Conservation (phyloP, 2,888 invertebrate species). For the Cosmopolites sordidus region DNA sequence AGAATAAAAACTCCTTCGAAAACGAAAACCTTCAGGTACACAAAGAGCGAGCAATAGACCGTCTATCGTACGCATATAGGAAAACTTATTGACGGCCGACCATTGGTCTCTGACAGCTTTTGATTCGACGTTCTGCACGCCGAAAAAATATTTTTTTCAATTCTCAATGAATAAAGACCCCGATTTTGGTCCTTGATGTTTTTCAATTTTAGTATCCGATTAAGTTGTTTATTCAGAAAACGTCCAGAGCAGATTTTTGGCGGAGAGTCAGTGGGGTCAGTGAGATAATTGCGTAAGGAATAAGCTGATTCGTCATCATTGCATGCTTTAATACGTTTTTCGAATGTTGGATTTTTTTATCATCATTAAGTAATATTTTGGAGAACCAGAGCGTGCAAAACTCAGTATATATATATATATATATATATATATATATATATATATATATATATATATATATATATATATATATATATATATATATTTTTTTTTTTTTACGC, state of each 20-base stretch:
- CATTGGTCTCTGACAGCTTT: constrained; percentile 42
- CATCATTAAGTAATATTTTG: too few relatives aligned
- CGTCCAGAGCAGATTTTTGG: constrained; percentile 35
- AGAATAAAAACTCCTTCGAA: constrained; percentile 1
- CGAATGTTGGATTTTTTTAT: too few relatives aligned
- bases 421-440: too few relatives aligned
- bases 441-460: too few relatives aligned
- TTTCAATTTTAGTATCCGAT: constrained; percentile 45
- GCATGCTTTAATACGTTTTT: too few relatives aligned
- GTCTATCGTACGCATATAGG: constrained; percentile 18
- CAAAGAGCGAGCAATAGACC: constrained; percentile 9
- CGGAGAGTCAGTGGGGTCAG: too few relatives aligned
- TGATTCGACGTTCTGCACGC: constrained; percentile 34
- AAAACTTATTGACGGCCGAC: constrained; percentile 31
- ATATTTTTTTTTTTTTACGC: too few relatives aligned
- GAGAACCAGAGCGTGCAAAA: too few relatives aligned
- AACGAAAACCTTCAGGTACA: constrained; percentile 15
- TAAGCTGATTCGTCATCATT: too few relatives aligned
- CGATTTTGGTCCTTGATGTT: constrained; percentile 39
- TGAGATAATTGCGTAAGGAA: too few relatives aligned
- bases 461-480: too few relatives aligned
- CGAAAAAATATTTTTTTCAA: constrained; percentile 34
- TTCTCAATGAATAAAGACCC: constrained; percentile 39
- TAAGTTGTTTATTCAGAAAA: constrained; percentile 44
- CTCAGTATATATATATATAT: too few relatives aligned